phyloP scores from a whole-genome alignment of 2,888 invertebrate species.

The Microchrysa polita region DNA sequence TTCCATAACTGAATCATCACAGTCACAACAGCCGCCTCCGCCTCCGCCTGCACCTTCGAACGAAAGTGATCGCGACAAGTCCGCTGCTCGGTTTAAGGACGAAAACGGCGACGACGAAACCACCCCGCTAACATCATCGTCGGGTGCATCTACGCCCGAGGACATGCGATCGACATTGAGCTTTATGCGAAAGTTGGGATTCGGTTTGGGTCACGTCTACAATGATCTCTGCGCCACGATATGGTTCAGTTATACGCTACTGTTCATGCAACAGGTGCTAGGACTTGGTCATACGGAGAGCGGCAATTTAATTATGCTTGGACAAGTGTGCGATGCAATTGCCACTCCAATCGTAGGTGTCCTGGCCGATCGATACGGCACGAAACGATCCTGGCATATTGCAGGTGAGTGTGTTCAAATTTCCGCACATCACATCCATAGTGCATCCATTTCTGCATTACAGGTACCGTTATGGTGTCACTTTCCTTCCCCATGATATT shows the following conservation, averaged over 20 bases:
- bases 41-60: no score
- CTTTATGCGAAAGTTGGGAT: slow-evolving; percentile 65
- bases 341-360: slow-evolving; percentile 87
- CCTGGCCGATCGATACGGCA: slow-evolving; percentile 81
- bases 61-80: no score
- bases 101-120: slow-evolving; percentile 9
- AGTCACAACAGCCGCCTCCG: no score
- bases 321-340: slow-evolving; percentile 81
- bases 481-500: slow-evolving; percentile 83
- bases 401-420: slow-evolving; percentile 70
- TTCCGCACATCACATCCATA: not conserved
- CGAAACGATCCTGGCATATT: slow-evolving; percentile 86
- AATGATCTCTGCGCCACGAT: slow-evolving; percentile 96
- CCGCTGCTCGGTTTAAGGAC: no score
- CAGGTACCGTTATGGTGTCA: slow-evolving; percentile 75
- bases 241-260: slow-evolving; percentile 94
- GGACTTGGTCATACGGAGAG: slow-evolving; percentile 69
- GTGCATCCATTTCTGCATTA: slow-evolving; percentile 48
- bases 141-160: slow-evolving; percentile 12
- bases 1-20: no score
- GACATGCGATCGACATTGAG: slow-evolving; percentile 49
- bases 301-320: slow-evolving; percentile 76
- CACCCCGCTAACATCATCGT: not conserved
- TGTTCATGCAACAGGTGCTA: slow-evolving; percentile 78
- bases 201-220: slow-evolving; percentile 84